phyloP scores from a whole-genome alignment of 2,888 invertebrate species.

The Cremastinae sp. region DNA sequence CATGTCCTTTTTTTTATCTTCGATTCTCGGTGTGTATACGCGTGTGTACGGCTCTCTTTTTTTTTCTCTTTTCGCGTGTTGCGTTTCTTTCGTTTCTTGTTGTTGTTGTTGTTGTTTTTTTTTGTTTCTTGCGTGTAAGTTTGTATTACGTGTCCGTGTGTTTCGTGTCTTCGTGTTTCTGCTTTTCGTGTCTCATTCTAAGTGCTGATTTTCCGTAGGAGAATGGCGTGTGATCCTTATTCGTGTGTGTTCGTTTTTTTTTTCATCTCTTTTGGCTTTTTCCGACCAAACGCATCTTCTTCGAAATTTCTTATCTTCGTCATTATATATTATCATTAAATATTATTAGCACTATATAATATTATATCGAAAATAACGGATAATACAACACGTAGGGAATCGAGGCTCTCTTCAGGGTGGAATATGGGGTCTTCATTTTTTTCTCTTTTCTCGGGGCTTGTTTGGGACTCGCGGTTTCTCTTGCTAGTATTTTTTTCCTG shows the following conservation, averaged over 20 bases:
- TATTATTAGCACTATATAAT: slow-evolving; percentile 80
- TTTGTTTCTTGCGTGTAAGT: slow-evolving; percentile 64
- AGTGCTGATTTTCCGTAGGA: slow-evolving; percentile 59
- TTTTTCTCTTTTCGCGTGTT: slow-evolving; percentile 64
- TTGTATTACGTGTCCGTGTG: slow-evolving; percentile 64
- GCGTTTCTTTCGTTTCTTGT: slow-evolving; percentile 55
- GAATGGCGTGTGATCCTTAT: slow-evolving; percentile 62
- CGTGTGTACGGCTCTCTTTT: slow-evolving; percentile 62
- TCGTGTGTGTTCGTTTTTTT: slow-evolving; percentile 67
- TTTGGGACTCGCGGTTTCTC: slow-evolving; percentile 45
- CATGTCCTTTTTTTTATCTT: slow-evolving; percentile 57
- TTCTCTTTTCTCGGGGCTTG: slow-evolving; percentile 38
- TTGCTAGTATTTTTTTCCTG: slow-evolving; percentile 39
- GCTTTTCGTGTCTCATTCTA: slow-evolving; percentile 45
- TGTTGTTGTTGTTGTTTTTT: slow-evolving; percentile 38
- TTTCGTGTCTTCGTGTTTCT: slow-evolving; percentile 48
- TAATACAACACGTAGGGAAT: slow-evolving; percentile 80
- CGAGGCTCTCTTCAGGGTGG: slow-evolving; percentile 66
- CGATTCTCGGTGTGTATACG: slow-evolving; percentile 62
- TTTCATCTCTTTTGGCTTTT: slow-evolving; percentile 65
- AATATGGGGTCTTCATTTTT: slow-evolving; percentile 11
- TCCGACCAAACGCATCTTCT: slow-evolving; percentile 79
- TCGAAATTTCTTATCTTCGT: slow-evolving; percentile 78
- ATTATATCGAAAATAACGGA: slow-evolving; percentile 81
- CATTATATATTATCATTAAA: slow-evolving; percentile 78